Conservation (phyloP, 1,140 invertebrate genomes). For the Drosophila ficusphila region DNA sequence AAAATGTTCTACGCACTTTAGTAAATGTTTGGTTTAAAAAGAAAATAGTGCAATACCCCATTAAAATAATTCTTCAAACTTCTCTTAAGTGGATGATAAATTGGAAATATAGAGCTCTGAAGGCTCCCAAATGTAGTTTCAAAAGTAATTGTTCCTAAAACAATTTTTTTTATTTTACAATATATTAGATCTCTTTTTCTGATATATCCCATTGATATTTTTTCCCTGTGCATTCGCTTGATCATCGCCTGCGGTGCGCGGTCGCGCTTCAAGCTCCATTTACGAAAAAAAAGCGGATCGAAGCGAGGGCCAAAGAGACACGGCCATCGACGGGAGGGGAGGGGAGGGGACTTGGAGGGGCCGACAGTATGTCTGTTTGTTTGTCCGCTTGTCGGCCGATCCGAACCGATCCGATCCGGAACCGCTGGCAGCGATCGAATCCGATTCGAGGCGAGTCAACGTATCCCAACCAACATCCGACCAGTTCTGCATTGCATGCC, state of each 20-base stretch:
- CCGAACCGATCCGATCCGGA: slow-evolving; percentile 13
- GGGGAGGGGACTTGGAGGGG: slow-evolving; percentile 1
- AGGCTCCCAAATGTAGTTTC: too few relatives aligned
- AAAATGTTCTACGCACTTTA: too few relatives aligned
- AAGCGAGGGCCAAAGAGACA: slow-evolving; percentile 50
- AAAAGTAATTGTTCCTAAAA: too few relatives aligned
- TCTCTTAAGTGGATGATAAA: too few relatives aligned
- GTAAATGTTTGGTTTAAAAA: too few relatives aligned
- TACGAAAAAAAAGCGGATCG: slow-evolving; percentile 57
- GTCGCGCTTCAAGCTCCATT: slow-evolving; percentile 75
- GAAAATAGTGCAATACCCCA: too few relatives aligned
- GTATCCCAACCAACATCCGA: slow-evolving; percentile 48
- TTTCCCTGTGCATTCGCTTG: slow-evolving; percentile 15
- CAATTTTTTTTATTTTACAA: neutral
- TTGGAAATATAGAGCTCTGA: too few relatives aligned
- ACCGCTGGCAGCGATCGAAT: slow-evolving; percentile 44
- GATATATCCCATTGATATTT: too few relatives aligned
- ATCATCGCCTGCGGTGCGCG: slow-evolving; percentile 73
- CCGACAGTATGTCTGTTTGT: slow-evolving; percentile 35
- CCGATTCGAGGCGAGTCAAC: slow-evolving; percentile 32
- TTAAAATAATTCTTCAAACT: too few relatives aligned
- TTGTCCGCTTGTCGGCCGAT: slow-evolving; percentile 7
- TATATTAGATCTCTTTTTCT: too few relatives aligned
- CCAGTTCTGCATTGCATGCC: slow-evolving; percentile 61
- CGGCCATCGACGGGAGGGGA: neutral